Conservation (phyloP, 1,140 invertebrate genomes). For the Solenopsis invicta region DNA sequence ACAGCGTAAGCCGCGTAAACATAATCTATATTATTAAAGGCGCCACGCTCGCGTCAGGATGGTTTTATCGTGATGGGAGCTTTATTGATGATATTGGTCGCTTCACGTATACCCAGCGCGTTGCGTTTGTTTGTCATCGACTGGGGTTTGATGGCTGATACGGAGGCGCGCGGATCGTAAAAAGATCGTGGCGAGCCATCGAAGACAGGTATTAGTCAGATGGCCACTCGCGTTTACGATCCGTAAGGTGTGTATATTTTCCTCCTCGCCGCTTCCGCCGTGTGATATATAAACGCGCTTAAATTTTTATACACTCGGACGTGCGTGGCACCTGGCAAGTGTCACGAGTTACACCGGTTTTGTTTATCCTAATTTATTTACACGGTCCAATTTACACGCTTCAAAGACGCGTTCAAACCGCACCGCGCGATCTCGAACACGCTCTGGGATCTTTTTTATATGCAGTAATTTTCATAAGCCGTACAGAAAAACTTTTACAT, state of each 20-base stretch:
- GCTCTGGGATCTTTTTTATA: no score
- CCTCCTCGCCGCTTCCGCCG: neutral
- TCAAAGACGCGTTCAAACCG: neutral
- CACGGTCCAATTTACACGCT: neutral
- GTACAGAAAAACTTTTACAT: no score
- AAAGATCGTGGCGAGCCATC: constrained; percentile 32
- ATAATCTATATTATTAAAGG: constrained; percentile 51
- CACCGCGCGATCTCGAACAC: neutral
- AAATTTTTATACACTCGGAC: neutral
- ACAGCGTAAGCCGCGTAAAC: constrained; percentile 32
- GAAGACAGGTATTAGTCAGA: constrained; percentile 43
- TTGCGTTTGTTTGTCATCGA: constrained; percentile 36
- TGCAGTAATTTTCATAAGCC: neutral
- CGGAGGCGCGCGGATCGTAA: constrained; percentile 16
- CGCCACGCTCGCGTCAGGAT: neutral
- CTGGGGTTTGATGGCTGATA: constrained; percentile 27
- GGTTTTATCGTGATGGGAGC: constrained; percentile 41
- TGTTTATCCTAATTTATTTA: constrained; percentile 38
- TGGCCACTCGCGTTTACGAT: constrained; percentile 39
- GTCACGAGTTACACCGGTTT: neutral
- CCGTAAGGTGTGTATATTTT: neutral
- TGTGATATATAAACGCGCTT: constrained; percentile 27
- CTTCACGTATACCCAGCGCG: neutral
- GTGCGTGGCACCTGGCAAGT: neutral
- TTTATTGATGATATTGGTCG: constrained; percentile 57